Conservation (phyloP, 2,888 invertebrate species). For the Strigamia maritima region DNA sequence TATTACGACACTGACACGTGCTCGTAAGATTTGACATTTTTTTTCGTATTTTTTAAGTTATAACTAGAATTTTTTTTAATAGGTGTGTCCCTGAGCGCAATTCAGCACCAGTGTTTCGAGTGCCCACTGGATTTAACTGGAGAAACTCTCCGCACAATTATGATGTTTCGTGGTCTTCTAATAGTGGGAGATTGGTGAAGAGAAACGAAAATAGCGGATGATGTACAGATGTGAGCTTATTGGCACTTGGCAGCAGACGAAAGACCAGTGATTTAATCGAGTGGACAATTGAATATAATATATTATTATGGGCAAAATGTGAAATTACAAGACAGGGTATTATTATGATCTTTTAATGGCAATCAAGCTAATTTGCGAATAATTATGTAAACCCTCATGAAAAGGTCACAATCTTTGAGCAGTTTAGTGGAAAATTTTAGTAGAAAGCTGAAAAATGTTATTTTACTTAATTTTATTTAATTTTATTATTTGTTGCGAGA, state of each 20-base stretch:
- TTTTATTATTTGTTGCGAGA: too few species aligned
- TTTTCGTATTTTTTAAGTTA: neutral
- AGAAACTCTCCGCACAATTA: neutral
- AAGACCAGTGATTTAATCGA: neutral
- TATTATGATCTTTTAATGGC: too few species aligned
- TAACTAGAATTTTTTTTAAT: neutral
- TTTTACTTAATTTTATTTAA: too few species aligned
- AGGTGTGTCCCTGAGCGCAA: neutral
- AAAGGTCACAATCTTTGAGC: too few species aligned
- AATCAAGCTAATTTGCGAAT: too few species aligned
- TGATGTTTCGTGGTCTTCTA: neutral
- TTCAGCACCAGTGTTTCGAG: neutral
- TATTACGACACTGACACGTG: conserved; percentile 55
- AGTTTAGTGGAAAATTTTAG: too few species aligned
- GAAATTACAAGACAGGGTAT: neutral
- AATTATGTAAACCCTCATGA: too few species aligned
- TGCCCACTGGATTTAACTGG: neutral
- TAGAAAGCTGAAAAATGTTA: too few species aligned
- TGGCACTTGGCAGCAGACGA: neutral
- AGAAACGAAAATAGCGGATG: neutral
- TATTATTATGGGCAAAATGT: neutral
- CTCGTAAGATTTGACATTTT: neutral
- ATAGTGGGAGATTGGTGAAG: neutral
- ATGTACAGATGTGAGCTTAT: neutral
- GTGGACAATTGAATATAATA: neutral